A percentile compares a stretch with the other conserved stretches of the same genome.
Evolutionary conservation across 2,797 vertebrate species (phyloP).

Genomic region (Pseudochirops corinnae): DNA sequence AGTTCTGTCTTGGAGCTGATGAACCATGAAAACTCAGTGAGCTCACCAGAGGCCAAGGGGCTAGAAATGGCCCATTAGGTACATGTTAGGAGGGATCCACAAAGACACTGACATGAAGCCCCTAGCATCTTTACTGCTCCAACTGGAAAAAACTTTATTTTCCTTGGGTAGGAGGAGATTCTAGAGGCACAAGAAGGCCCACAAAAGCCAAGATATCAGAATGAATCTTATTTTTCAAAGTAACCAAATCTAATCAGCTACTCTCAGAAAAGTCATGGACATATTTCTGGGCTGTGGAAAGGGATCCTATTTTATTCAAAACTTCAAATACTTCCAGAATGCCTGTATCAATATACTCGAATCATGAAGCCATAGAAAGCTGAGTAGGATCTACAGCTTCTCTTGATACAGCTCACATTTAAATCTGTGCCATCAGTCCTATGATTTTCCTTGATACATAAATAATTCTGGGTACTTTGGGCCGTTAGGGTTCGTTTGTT

Average conservation of each 20-base stretch:
- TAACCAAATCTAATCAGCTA: background rate
- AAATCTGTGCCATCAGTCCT: background rate
- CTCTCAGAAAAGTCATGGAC: background rate
- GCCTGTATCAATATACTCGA: background rate
- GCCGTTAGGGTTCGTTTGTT: background rate
- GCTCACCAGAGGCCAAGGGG: background rate
- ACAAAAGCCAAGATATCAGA: background rate
- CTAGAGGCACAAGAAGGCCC: background rate
- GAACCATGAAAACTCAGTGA: background rate
- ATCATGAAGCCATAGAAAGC: background rate
- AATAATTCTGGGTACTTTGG: background rate
- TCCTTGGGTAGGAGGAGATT: background rate
- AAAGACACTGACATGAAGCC: background rate
- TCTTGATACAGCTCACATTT: background rate
- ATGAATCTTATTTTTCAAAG: background rate
- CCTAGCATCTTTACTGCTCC: background rate
- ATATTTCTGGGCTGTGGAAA: background rate
- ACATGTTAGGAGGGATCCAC: background rate
- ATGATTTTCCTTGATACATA: background rate
- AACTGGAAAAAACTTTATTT: background rate
- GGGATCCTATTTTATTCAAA: background rate
- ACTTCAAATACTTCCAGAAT: background rate
- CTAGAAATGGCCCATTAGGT: background rate
- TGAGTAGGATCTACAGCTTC: background rate
- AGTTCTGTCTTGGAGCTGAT: background rate